phyloP scores from a whole-genome alignment of 2,113 vertebrate genomes.

The Petromus typicus region DNA sequence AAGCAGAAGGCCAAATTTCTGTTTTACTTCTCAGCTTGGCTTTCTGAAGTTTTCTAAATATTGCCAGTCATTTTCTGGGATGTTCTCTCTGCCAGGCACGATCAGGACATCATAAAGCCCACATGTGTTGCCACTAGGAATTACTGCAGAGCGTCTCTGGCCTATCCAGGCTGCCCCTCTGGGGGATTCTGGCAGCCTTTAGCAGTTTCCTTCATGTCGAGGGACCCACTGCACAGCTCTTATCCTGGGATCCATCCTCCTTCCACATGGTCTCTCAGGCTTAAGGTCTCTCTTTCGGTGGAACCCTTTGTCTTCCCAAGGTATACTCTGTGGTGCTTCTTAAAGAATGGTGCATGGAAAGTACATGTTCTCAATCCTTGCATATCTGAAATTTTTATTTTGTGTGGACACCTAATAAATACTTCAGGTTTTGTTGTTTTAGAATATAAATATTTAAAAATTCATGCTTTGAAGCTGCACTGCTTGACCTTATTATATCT shows the following conservation, averaged over 20 bases:
- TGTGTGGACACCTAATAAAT: neutral
- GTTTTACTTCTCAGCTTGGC: constrained; percentile 82
- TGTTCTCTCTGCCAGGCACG: constrained; percentile 88
- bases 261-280: neutral
- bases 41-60: constrained; percentile 93
- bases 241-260: neutral
- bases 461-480: neutral
- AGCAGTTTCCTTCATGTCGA: neutral
- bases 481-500: neutral
- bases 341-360: neutral
- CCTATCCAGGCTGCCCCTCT: neutral
- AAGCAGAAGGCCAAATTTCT: constrained; percentile 55
- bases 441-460: constrained; percentile 1
- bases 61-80: constrained; percentile 81
- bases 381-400: constrained; percentile 41
- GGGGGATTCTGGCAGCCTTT: neutral
- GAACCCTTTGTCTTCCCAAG: neutral
- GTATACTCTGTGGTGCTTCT: neutral
- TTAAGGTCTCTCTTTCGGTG: neutral
- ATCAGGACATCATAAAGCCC: constrained; percentile 87
- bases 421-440: neutral
- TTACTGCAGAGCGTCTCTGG: constrained; percentile 80
- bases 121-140: constrained; percentile 87
- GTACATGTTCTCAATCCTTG: neutral
- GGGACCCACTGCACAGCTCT: neutral